phyloP scores from a whole-genome alignment of 2,888 invertebrate genomes.

The Drosophila prostipennis region DNA sequence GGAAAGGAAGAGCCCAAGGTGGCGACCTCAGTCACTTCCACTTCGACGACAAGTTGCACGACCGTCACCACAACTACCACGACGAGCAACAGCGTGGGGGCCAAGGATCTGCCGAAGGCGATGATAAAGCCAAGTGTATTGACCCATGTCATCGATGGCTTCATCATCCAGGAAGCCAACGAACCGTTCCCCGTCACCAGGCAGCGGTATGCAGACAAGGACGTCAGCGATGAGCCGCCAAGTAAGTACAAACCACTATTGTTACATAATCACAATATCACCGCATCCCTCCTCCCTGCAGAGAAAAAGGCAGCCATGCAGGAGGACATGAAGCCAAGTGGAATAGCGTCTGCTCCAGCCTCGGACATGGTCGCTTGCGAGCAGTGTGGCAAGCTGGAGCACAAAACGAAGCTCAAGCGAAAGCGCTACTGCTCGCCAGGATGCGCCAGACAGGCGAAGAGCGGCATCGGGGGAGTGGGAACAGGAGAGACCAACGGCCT shows the following conservation, averaged over 20 bases:
- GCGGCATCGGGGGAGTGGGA: slow-evolving; percentile 28
- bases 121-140: slow-evolving; percentile 98
- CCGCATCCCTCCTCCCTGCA: slow-evolving; percentile 40
- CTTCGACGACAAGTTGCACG: slow-evolving; percentile 25
- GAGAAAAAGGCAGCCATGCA: slow-evolving; percentile 81
- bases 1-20: slow-evolving; percentile 34
- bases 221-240: slow-evolving; percentile 89
- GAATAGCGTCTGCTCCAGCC: slow-evolving; percentile 41
- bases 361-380: slow-evolving; percentile 86
- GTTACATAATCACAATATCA: neutral
- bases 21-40: slow-evolving; percentile 17
- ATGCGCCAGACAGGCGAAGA: slow-evolving; percentile 86
- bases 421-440: slow-evolving; percentile 91
- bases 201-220: slow-evolving; percentile 86
- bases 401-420: slow-evolving; percentile 88
- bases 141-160: slow-evolving; percentile 98
- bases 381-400: slow-evolving; percentile 89
- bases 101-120: slow-evolving; percentile 89
- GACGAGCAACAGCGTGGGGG: slow-evolving; percentile 47
- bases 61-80: slow-evolving; percentile 20
- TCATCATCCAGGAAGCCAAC: slow-evolving; percentile 97
- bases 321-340: slow-evolving; percentile 59
- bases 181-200: slow-evolving; percentile 94
- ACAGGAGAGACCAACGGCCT: slow-evolving; percentile 25
- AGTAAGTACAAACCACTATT: slow-evolving; percentile 85